Evolutionary conservation across 2,888 invertebrate genomes (phyloP), one percentile per base, ranked within the genome.

Genomic region (Lasioglossum pauxillum): DNA sequence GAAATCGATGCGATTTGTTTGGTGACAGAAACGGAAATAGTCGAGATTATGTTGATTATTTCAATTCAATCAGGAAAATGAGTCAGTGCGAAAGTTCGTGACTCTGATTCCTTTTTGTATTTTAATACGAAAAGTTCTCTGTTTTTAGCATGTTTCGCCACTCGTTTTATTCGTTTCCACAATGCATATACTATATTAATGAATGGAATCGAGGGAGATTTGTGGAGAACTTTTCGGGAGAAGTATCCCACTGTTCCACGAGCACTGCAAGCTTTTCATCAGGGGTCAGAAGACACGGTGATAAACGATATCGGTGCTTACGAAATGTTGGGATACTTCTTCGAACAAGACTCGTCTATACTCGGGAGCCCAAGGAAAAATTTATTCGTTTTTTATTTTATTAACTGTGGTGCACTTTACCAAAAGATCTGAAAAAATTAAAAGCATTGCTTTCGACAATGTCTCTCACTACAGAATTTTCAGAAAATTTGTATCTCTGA

Each of bases 201-300:
- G 64, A 64, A 14, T 31, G 27, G 0, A 31, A 19, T 8, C 5
- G 31, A 31, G 19, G 19, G 2, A 64, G 7, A 31, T 31, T 31
- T 19, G 19, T 31, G 19, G 12, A 69, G 38, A 35, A 35, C 38
- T 38, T 69, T 38, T 69, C 7, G 23, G 38, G 3, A 19, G 4
- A 69, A 23, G 38, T 23, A 69, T 69, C 38, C 38, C 67, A 38
- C 35, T 38, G 69, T 38, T 38, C 38, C 69, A 23, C 4, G 38
- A 69, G 38, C 69, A 10, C 12, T 35, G 69, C 69, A 69, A 67
- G 10, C 67, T 38, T 38, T 38, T 38, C 23, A 38, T 69, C 67
- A 38, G 67, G 38, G 67, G 67, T 69, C 67, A 69, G 35, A 69
- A 35, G 67, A 69, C 67, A 69, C 35, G 23, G 23, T 38, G 67